These are phyloP conservation scores for Onychostoma macrolepis DNA, from an alignment of 2,113 vertebrate species.

Conservation along the genomic window DNA sequence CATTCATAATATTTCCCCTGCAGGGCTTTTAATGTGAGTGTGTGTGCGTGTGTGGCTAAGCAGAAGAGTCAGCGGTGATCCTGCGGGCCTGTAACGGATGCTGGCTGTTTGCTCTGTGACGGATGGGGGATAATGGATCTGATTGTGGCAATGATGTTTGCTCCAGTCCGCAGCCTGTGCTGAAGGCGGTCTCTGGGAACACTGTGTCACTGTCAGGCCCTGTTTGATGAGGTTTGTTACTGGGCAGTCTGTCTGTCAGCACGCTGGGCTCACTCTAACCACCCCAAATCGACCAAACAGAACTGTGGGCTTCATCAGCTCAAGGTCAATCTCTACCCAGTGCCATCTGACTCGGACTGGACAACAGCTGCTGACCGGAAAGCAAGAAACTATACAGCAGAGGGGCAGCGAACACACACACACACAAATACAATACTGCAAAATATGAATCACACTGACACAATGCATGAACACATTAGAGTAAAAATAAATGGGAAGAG, in stretches of 20 bases:
- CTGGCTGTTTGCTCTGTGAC: constrained; percentile 41
- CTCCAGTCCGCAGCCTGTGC: background rate
- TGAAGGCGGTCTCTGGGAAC: constrained; percentile 18
- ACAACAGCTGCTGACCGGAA: constrained; percentile 46
- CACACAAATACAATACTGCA: background rate
- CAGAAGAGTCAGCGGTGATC: constrained; percentile 25
- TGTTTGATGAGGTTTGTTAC: constrained; percentile 28
- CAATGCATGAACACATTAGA: constrained; percentile 8
- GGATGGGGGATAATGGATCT: constrained; percentile 38
- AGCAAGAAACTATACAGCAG: constrained; percentile 22
- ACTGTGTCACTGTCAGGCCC: constrained; percentile 17
- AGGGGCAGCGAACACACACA: background rate
- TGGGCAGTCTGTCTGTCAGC: constrained; percentile 28
- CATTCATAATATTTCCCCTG: constrained; percentile 40
- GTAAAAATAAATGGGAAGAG: background rate
- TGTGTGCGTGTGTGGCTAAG: background rate
- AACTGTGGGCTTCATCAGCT: constrained; percentile 34
- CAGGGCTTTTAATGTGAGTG: constrained; percentile 18
- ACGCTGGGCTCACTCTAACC: constrained; percentile 17
- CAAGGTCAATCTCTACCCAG: constrained; percentile 52
- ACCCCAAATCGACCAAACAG: constrained; percentile 43
- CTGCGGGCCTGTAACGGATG: constrained; percentile 40
- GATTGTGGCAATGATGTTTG: constrained; percentile 27
- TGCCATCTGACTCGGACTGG: constrained; percentile 30
- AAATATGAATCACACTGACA: background rate